Evolutionary conservation across 2,888 invertebrate species (phyloP), one percentile per base, ranked within the genome.

Genomic region (Caenorhabditis sp.): DNA sequence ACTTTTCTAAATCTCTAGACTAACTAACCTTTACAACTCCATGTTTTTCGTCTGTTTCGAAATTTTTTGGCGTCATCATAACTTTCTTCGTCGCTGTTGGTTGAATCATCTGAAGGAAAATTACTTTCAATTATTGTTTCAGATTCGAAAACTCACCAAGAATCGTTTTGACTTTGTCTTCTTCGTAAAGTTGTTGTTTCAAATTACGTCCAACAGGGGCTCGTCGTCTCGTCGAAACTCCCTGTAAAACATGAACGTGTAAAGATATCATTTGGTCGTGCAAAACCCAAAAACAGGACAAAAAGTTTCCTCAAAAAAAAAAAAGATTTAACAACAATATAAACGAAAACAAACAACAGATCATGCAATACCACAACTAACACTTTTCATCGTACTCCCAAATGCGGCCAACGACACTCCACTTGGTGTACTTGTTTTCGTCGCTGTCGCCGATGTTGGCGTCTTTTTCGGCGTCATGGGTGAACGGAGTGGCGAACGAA

Each of bases 351-450:
- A 26, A 55, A 55, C 26, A 27, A 55, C 4, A 26, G 12, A 55
- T 8, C 31, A 58, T 58, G 57, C 31, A 19, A 17, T 53, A 23
- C 21, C 27, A 27, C 27, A 53, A 60, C 58, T 43, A 57, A 71
- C 76, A 50, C 70, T 69, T 58, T 78, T 76, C 14, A 78, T 67
- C 26, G 78, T 78, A 43, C 71, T 70, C 59, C 78, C 78, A 58
- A 70, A 66, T 49, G 78, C 75, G 2, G 78, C 78, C 19, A 78
- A 49, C 21, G 71, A 65, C 36, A 67, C 67, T 54, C 71, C 72
- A 19, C 67, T 71, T 27, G 77, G 71, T 51, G 75, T 71, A 57
- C 62, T 65, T 53, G 65, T 67, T 36, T 58, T 58, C 6, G 49
- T 43, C 10, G 31, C 31, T 10, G 17, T 23, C 24, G 59, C 27